Conservation (phyloP, 2,888 invertebrate species). For the Pelosia muscerda region DNA sequence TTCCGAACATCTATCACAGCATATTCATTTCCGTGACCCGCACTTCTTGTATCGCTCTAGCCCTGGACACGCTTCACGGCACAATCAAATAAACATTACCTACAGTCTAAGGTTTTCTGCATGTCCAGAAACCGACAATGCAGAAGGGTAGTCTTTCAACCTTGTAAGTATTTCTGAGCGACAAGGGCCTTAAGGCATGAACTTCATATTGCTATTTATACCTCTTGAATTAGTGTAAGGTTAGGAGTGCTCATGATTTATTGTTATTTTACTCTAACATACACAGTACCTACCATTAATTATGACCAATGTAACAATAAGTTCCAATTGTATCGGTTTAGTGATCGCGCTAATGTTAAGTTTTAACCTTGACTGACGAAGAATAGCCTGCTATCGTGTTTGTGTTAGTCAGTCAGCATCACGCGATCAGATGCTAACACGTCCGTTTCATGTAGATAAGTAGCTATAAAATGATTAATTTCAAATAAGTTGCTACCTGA, state of each 20-base stretch:
- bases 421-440: slow-evolving; percentile 51
- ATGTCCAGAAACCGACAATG: too few species aligned
- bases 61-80: too few species aligned
- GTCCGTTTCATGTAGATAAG: slow-evolving; percentile 20
- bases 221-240: not conserved
- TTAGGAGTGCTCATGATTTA: too few species aligned
- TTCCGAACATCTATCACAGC: not conserved
- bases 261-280: too few species aligned
- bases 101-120: too few species aligned
- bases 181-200: too few species aligned
- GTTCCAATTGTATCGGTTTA: slow-evolving; percentile 43
- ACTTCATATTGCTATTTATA: not conserved
- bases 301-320: slow-evolving; percentile 30
- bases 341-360: slow-evolving; percentile 38
- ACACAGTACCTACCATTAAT: too few species aligned
- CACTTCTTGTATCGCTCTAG: too few species aligned
- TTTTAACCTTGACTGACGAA: slow-evolving; percentile 47
- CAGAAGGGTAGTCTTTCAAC: not conserved
- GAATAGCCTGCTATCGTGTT: slow-evolving; percentile 34
- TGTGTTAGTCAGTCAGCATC: slow-evolving; percentile 38
- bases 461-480: slow-evolving; percentile 10
- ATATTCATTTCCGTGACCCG: too few species aligned
- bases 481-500: not conserved
- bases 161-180: too few species aligned
- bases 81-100: too few species aligned